Conservation (phyloP, 2,888 invertebrate species). For the Andrena fulva region DNA sequence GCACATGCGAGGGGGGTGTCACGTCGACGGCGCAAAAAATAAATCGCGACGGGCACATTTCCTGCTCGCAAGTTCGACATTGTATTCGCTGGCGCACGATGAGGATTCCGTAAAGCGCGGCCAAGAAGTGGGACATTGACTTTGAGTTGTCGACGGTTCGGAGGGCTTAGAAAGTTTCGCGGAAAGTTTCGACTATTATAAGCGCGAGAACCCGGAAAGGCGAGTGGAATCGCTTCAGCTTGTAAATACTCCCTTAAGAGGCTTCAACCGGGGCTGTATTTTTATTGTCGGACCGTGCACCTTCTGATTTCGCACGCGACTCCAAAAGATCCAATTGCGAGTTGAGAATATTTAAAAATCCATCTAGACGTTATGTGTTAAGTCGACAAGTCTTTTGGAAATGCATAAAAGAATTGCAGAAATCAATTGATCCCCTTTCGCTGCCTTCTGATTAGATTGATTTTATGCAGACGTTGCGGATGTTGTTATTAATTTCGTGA, state of each 20-base stretch:
- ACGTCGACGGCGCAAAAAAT: conserved; percentile 3
- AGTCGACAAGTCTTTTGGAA: too few species aligned
- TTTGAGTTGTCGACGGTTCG: conserved; percentile 58
- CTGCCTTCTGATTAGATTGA: too few species aligned
- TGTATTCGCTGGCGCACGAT: conserved; percentile 15
- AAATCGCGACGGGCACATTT: conserved; percentile 41
- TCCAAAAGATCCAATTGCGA: conserved; percentile 63
- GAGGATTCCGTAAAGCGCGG: conserved; percentile 30
- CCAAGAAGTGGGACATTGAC: conserved; percentile 51
- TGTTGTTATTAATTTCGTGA: too few species aligned
- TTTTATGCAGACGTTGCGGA: too few species aligned
- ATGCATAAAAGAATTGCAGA: too few species aligned
- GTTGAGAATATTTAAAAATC: conserved; percentile 29
- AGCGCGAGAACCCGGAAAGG: conserved; percentile 4
- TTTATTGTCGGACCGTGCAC: conserved; percentile 45
- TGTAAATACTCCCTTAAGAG: conserved; percentile 52
- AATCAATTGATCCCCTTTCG: too few species aligned
- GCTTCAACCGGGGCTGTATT: conserved; percentile 45
- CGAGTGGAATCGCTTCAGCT: conserved; percentile 41
- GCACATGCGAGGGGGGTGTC: conserved; percentile 13
- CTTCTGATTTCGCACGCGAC: conserved; percentile 27
- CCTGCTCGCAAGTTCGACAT: conserved; percentile 29
- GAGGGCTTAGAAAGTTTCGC: conserved; percentile 49
- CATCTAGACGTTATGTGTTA: too few species aligned
- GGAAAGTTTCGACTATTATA: conserved; percentile 53